phyloP scores from a whole-genome alignment of 2,888 invertebrate species.

The Blastobasis lacticolella region DNA sequence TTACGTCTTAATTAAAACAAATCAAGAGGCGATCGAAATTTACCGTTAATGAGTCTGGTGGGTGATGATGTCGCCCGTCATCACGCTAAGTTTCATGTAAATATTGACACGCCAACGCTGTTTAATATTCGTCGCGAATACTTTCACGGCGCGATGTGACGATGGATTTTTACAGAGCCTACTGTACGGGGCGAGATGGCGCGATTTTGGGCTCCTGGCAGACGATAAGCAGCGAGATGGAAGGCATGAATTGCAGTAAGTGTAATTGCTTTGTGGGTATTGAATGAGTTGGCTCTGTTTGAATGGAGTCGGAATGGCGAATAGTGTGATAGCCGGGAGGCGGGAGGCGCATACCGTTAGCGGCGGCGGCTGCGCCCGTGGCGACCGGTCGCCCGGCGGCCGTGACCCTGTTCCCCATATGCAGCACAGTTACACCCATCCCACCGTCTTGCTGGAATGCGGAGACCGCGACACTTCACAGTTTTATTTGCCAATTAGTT shows the following conservation, averaged over 20 bases:
- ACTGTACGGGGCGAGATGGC: constrained; percentile 76
- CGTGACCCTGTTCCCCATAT: constrained; percentile 66
- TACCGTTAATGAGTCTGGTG: not conserved
- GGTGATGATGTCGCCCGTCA: constrained; percentile 1
- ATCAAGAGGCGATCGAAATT: not conserved
- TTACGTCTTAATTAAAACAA: no score
- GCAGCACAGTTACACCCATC: constrained; percentile 43
- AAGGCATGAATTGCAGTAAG: constrained; percentile 76
- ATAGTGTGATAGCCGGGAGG: constrained; percentile 30
- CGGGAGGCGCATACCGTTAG: constrained; percentile 33
- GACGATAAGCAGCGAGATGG: constrained; percentile 39
- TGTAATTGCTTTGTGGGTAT: constrained; percentile 17
- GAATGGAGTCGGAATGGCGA: no score
- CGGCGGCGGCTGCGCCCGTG: constrained; percentile 15
- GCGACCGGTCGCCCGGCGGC: constrained; percentile 53
- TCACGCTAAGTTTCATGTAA: not conserved
- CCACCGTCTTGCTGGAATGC: constrained; percentile 49
- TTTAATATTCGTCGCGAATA: not conserved
- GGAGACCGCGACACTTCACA: constrained; percentile 44
- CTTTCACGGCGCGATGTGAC: constrained; percentile 2
- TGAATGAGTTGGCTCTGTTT: not conserved
- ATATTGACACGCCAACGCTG: not conserved
- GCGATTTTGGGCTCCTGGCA: constrained; percentile 71
- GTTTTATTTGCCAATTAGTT: constrained; percentile 13
- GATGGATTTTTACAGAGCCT: constrained; percentile 53